Conservation (phyloP, 2,113 vertebrate genomes). For the Struthio camelus region DNA sequence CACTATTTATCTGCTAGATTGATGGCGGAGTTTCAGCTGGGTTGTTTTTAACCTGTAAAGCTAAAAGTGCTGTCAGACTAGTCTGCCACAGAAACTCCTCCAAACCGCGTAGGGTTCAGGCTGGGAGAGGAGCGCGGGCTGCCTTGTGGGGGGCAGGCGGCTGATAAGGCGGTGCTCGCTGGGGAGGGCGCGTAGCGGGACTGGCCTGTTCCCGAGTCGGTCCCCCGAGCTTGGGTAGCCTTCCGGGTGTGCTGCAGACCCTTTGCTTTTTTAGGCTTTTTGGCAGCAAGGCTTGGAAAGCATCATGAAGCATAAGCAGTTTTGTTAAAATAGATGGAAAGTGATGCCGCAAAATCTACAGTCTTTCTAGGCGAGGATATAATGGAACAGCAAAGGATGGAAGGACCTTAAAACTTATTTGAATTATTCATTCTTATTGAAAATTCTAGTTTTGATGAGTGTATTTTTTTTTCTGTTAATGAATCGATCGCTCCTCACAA, state of each 20-base stretch:
- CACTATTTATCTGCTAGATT: neutral
- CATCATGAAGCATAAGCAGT: neutral
- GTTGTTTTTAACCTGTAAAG: neutral
- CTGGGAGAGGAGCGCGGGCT: neutral
- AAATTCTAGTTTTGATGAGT: neutral
- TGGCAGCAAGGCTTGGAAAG: neutral
- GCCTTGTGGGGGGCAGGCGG: neutral
- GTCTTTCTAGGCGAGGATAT: neutral
- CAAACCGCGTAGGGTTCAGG: neutral
- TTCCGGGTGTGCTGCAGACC: neutral
- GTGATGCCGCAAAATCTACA: neutral
- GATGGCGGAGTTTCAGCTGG: neutral
- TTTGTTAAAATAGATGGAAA: neutral
- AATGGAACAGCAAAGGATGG: neutral
- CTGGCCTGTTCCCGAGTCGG: neutral
- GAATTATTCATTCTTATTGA: neutral
- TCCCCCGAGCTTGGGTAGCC: neutral
- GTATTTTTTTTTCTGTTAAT: neutral
- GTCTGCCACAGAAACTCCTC: neutral
- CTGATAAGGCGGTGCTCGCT: neutral
- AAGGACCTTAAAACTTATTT: neutral
- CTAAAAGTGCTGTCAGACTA: neutral
- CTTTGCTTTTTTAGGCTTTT: neutral
- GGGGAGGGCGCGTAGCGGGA: neutral
- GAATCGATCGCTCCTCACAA: neutral